Evolutionary conservation across 2,888 invertebrate species (phyloP), one percentile per base, ranked within the genome.

Genomic region (Drosophila kambysellisi): DNA sequence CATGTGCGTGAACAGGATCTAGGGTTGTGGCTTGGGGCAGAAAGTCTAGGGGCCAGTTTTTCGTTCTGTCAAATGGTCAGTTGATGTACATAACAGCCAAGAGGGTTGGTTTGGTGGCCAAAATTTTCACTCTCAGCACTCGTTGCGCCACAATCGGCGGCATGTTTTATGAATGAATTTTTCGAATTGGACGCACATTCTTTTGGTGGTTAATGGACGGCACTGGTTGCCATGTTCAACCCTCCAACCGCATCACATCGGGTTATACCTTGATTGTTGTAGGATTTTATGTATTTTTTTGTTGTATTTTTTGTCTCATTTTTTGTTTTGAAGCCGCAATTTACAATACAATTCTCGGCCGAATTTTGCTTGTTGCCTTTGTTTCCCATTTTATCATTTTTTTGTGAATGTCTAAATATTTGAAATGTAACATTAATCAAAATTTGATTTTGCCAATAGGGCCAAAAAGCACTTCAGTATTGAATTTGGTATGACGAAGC

Each of bases 121-220:
- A 25, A 2, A n/a, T n/a, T 29, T 76, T 67, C 73, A 70, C 73
- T 68, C 81, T 76, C 77, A 57, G 76, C 82, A 70, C 63, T 76
- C 74, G 64, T 59, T 60, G 74, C 41, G 59, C 75, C 78, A 75
- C 81, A 88, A 82, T 81, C 88, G 81, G 76, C 74, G 76, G 71
- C 90, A 90, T 90, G 89, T 88, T 90, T 88, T 88, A 88, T 88
- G 88, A 88, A 88, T 88, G 88, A 87, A 90, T 84, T 80, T 90
- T 81, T 84, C 78, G 77, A 83, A 89, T 84, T 81, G 87, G 62
- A 82, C 74, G 87, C 89, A 82, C 82, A 88, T 70, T 85, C 85
- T 82, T 73, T 70, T 46, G 68, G 53, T 70, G 82, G 74, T 76
- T 87, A 89, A 85, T 89, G 85, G 87, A 85, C 75, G 74, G 63